These are phyloP conservation scores for Pterois miles DNA, from an alignment of 2,797 vertebrate species.

Conservation along the genomic window DNA sequence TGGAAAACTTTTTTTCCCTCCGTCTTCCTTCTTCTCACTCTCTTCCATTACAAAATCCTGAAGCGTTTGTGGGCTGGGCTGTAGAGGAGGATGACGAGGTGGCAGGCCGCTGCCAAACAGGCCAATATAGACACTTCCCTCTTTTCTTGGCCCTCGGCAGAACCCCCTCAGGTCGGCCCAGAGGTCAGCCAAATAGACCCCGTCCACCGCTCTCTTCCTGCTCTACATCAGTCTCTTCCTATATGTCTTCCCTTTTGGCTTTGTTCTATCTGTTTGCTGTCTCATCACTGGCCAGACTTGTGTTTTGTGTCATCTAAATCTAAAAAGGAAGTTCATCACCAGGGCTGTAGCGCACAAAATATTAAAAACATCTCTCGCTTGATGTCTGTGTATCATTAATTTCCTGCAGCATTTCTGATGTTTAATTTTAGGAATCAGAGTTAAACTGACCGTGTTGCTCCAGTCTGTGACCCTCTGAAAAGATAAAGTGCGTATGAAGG, in stretches of 20 bases:
- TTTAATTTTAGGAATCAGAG: not conserved
- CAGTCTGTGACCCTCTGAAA: conserved; percentile 1
- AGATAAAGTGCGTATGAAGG: conserved; percentile 8
- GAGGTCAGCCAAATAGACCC: conserved; percentile 39
- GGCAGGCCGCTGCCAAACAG: conserved; percentile 32
- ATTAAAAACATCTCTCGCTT: not conserved
- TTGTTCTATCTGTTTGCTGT: conserved; percentile 20
- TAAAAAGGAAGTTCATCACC: not conserved
- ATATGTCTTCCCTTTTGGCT: not conserved
- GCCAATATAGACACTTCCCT: conserved; percentile 26
- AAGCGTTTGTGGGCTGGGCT: conserved; percentile 39
- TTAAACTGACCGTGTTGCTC: not conserved
- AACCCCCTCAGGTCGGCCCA: conserved; percentile 32
- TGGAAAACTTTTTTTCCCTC: conserved; percentile 46
- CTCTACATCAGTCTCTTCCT: conserved; percentile 2
- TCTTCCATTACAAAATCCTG: conserved; percentile 47
- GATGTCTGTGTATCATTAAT: not conserved
- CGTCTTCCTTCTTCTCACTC: conserved; percentile 30
- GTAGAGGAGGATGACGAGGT: conserved; percentile 56
- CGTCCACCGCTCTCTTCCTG: not conserved
- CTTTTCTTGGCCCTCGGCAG: conserved; percentile 14
- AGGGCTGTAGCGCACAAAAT: not conserved
- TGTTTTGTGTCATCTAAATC: not conserved
- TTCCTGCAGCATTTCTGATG: not conserved
- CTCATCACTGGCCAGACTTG: conserved; percentile 14